Conservation (phyloP, 2,888 invertebrate species). For the Sceliomorpha sp. region DNA sequence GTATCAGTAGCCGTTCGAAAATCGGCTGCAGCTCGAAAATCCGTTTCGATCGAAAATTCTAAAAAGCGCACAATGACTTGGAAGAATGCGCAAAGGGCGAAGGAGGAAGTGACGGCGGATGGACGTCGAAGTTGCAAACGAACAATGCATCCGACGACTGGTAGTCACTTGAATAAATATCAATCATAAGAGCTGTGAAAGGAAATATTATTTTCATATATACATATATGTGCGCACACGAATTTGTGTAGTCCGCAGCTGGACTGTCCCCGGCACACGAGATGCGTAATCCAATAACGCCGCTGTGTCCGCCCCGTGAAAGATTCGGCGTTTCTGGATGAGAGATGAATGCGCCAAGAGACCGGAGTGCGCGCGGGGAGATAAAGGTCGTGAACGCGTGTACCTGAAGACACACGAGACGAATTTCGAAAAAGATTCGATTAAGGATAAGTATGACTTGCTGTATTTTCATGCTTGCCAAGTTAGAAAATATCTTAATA, state of each 20-base stretch:
- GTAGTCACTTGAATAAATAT: constrained; percentile 77
- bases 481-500: constrained; percentile 18
- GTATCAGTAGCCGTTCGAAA: constrained; percentile 36
- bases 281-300: constrained; percentile 71
- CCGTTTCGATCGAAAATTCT: constrained; percentile 19
- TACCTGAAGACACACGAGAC: constrained; percentile 20
- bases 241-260: constrained; percentile 46
- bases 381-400: not conserved
- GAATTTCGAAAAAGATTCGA: constrained; percentile 35
- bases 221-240: constrained; percentile 63
- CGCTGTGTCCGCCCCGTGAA: constrained; percentile 65
- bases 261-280: constrained; percentile 32
- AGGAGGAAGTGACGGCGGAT: constrained; percentile 47
- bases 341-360: constrained; percentile 42
- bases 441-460: constrained; percentile 25
- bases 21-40: constrained; percentile 42
- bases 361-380: constrained; percentile 13
- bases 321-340: constrained; percentile 53
- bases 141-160: constrained; percentile 50
- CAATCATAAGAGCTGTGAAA: constrained; percentile 71
- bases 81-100: constrained; percentile 22
- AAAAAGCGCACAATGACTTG: constrained; percentile 24
- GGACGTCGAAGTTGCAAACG: constrained; percentile 48
- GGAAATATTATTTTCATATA: constrained; percentile 79
- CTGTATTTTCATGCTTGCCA: constrained; percentile 30